phyloP scores from a whole-genome alignment of 2,797 vertebrate species.

The Chiroxiphia lanceolata region DNA sequence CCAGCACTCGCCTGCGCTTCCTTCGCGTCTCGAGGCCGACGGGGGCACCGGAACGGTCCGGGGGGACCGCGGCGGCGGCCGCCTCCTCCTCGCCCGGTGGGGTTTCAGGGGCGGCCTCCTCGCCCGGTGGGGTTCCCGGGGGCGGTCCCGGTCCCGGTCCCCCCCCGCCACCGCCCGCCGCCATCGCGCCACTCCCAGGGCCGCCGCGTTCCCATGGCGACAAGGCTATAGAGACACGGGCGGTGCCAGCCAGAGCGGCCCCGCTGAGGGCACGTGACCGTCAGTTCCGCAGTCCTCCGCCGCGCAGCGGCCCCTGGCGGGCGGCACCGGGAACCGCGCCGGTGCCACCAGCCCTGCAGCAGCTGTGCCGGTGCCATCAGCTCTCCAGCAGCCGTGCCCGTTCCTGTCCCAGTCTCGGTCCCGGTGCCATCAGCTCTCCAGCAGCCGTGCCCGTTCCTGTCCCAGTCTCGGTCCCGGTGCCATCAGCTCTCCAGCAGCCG shows the following conservation, averaged over 20 bases:
- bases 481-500: background rate
- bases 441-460: background rate
- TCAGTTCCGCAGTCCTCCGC: background rate
- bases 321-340: background rate
- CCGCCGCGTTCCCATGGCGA: background rate
- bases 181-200: background rate
- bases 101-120: no score
- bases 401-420: no score
- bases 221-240: background rate
- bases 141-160: background rate
- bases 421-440: background rate
- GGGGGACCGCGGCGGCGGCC: background rate
- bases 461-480: no score
- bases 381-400: background rate
- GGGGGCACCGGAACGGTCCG: background rate
- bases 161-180: background rate
- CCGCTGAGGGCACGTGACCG: accelerated
- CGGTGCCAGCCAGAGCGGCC: background rate
- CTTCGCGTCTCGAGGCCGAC: background rate
- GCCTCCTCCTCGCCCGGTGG: background rate
- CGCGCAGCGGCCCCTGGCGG: background rate
- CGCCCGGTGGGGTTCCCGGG: background rate
- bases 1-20: background rate
- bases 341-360: background rate
- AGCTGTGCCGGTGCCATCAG: background rate